Conservation (phyloP, 2,888 invertebrate genomes). For the Ceraclea dissimilis region DNA sequence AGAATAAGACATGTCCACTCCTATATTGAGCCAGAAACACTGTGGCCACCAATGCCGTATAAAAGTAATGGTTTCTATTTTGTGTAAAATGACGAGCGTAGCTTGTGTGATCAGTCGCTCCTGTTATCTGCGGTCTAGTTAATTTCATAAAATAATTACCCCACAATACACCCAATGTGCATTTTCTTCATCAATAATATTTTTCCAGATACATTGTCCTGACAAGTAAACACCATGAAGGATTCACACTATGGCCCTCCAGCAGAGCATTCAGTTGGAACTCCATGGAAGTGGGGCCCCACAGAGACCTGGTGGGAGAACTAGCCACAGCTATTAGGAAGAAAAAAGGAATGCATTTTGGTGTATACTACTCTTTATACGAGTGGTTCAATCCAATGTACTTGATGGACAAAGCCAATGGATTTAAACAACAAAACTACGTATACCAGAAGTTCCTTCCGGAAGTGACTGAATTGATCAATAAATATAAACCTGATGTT, state of each 20-base stretch:
- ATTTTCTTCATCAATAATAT: too few relatives aligned
- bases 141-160: too few relatives aligned
- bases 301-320: conserved; percentile 71
- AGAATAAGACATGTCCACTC: too few relatives aligned
- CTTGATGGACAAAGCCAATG: conserved; percentile 55
- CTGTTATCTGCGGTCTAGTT: too few relatives aligned
- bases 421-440: conserved; percentile 58
- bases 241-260: conserved; percentile 79
- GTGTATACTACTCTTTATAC: conserved; percentile 77
- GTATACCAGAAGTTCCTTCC: conserved; percentile 67
- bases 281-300: conserved; percentile 68
- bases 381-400: conserved; percentile 88
- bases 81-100: too few relatives aligned
- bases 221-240: conserved; percentile 86
- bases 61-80: too few relatives aligned
- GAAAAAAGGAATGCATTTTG: conserved; percentile 60
- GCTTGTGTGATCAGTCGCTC: too few relatives aligned
- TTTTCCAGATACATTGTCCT: conserved; percentile 64
- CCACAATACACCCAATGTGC: too few relatives aligned
- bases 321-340: conserved; percentile 59
- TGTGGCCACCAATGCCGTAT: too few relatives aligned
- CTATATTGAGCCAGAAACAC: too few relatives aligned
- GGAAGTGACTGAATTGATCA: conserved; percentile 71
- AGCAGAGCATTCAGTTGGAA: conserved; percentile 80
- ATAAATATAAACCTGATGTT: conserved; percentile 64